These are phyloP conservation scores for Hypotaenidia philippensis DNA, from an alignment of 2,797 vertebrate genomes.

Conservation along the genomic window DNA sequence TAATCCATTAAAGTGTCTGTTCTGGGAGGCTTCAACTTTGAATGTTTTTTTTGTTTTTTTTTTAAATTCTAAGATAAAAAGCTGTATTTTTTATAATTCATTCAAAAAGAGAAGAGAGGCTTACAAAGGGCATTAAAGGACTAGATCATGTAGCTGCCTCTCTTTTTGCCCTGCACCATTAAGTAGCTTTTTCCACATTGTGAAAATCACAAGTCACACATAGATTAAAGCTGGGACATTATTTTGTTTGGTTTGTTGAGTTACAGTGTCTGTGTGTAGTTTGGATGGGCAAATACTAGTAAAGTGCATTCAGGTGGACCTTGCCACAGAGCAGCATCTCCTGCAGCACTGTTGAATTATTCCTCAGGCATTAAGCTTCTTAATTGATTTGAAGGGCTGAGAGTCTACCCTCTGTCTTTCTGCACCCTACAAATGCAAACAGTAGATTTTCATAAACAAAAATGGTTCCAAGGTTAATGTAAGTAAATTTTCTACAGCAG, in stretches of 20 bases:
- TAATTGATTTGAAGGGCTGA: background rate
- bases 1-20: background rate
- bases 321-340: background rate
- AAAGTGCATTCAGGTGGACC: background rate
- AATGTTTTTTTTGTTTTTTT: background rate
- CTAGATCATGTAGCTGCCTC: background rate
- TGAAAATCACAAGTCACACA: background rate
- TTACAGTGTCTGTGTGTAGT: background rate
- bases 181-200: fast-evolving
- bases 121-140: background rate
- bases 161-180: background rate
- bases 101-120: background rate
- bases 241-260: background rate
- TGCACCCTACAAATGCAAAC: background rate
- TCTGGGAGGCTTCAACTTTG: background rate
- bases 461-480: background rate
- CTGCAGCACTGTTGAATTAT: background rate
- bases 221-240: background rate
- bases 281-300: background rate
- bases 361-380: background rate
- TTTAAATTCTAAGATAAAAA: background rate
- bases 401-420: background rate
- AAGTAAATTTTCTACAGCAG: background rate
- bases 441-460: background rate
- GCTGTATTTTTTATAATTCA: background rate